A percentile compares a stretch with the other conserved stretches of the same genome.
Evolutionary conservation across 1,140 invertebrate species (phyloP).

Genomic region (Caenorhabditis latens): DNA sequence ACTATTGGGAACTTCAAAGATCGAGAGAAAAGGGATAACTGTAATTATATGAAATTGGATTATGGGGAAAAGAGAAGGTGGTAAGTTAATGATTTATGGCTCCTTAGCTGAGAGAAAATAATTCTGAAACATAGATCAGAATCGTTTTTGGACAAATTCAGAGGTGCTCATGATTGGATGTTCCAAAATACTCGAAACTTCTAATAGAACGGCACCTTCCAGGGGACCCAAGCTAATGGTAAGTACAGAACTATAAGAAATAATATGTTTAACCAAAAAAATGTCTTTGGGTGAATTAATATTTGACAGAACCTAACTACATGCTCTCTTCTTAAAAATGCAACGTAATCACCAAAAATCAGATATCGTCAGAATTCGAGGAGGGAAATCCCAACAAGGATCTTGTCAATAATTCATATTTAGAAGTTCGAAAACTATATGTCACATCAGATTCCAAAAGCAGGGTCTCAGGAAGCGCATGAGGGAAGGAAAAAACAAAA

Average conservation of each 20-base stretch:
- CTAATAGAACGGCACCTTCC: no score
- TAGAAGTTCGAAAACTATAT: conserved; percentile 43
- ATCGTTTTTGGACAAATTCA: no score
- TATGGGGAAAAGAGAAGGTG: not conserved
- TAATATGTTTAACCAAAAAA: no score
- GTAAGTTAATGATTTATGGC: not conserved
- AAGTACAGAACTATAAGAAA: no score
- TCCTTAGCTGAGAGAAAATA: not conserved
- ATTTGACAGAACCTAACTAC: no score
- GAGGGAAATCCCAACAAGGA: not conserved
- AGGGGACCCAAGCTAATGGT: no score
- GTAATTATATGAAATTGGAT: not conserved
- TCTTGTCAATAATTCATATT: not conserved
- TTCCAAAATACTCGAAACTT: no score
- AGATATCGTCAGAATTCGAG: not conserved
- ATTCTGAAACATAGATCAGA: no score
- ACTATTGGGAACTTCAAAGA: conserved; percentile 11
- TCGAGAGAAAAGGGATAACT: not conserved
- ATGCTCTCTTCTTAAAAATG: not conserved
- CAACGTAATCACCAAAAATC: not conserved
- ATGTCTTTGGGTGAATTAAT: no score
- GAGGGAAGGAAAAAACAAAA: conserved; percentile 4
- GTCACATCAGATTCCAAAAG: conserved; percentile 14
- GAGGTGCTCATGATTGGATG: no score
- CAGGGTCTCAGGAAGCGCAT: not conserved